Evolutionary conservation across 2,797 vertebrate genomes (phyloP), one percentile per base, ranked within the genome.

Genomic region (Rhabdophis nuchalis): DNA sequence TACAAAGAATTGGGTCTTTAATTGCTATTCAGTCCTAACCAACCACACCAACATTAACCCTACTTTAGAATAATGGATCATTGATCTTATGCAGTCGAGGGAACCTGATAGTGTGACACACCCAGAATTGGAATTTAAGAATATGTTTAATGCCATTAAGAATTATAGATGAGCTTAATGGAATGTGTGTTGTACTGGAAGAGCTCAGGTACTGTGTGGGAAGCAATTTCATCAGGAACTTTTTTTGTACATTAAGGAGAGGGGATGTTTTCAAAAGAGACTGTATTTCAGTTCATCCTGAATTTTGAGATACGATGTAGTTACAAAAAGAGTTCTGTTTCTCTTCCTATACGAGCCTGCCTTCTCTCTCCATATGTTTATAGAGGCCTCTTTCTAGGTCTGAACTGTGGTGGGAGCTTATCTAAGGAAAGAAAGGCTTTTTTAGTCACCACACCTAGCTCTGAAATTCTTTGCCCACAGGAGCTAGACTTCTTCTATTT

Each of bases 151-250:
- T 72, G 68, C 32, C 68, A 20, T 72, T 77, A 52, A 64, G 87
- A 64, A 91, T 93, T 91, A 91, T 87, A 91, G 56, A 88, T 91
- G 86, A 91, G 57, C 68, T 60, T 93, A 93, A 93, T 93, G 89
- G 89, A 64, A 93, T 88, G 68, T 88, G 11, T 9, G 4, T 41
- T 93, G 9, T 58, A n/a, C 53, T 87, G 61, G 89, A 92, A 92
- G 27, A 32, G 46, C 89, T 91, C 12, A 13, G 92, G n/a, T 58
- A 72, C 25, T 41, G 16, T 88, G 4, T 90, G 89, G 86, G 89
- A 90, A 93, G 90, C 68, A 16, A 85, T 85, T 56, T n/a, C 60
- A 90, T 90, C 89, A 36, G 88, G 11, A 20, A 85, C 64, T 11
- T 64, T 11, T 88, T 85, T 90, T 85, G 32, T 88, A 85, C n/a